Base-by-base conservation (phyloP, 2,888 invertebrate genomes). In the Thelaira solivaga region DNA sequence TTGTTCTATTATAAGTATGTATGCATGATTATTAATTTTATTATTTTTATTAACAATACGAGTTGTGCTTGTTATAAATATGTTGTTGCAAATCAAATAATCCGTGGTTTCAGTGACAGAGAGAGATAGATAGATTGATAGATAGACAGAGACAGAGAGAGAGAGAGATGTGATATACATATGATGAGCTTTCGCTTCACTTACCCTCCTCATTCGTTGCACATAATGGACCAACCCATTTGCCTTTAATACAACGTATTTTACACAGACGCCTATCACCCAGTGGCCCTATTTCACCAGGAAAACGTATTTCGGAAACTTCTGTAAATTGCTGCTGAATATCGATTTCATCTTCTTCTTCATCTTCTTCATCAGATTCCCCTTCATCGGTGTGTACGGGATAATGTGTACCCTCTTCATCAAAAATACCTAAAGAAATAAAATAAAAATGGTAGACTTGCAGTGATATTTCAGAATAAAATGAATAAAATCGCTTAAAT, bases 211-310 rank as follows among this genome's bases (percentile, higher is more conserved):
- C 92, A 59, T 88, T 88, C 79, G 91, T 92, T 57, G 93, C 93
- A 87, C 95, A 95, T 18, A 95, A 90, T 1, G 95, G 95, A 2
- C 95, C 95, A 43, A 95, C 94, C 95, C 95, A 95, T 86, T 94
- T 93, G 49, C 95, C 95, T 85, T 93, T 94, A 76, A 95, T 93
- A 86, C 95, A 95, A 87, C 95, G 95, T 81, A 95, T 94, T 89
- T 95, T 95, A 89, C 95, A 95, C 67, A 94, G 91, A 24, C 94
- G 90, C 69, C 92, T 90, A 86, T 94, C 94, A 80, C 93, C 93
- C 74, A 93, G 89, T 2, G 94, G 93, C 10, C 94, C 94, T 80
- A 95, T 92, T 80, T 94, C 91, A 16, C 94, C 94, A n/a, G 93
- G 93, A 88, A 95, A 95, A 77, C 89, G 89, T 74, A 89, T 88